Evolutionary conservation across 2,113 vertebrate species (phyloP).

Genomic region (Syngnathus floridae): DNA sequence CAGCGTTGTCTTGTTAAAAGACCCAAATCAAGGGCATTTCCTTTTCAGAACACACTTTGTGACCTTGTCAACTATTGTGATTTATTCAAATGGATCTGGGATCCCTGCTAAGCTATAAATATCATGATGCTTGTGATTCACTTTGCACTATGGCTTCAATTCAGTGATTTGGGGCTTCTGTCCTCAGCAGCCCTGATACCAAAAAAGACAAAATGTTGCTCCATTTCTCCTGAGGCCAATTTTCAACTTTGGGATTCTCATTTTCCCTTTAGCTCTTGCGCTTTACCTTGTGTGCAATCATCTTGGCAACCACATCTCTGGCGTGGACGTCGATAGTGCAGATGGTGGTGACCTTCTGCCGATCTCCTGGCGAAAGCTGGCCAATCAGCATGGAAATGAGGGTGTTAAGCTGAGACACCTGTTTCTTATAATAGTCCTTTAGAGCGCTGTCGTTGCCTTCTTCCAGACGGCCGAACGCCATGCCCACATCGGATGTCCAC

Average conservation of each 20-base stretch:
- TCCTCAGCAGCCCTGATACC: neutral
- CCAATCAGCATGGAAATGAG: conserved; percentile 89
- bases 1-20: neutral
- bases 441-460: conserved; percentile 88
- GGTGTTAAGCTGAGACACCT: conserved; percentile 87
- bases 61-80: neutral
- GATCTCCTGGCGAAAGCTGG: conserved; percentile 81
- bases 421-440: conserved; percentile 91
- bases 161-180: neutral
- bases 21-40: neutral
- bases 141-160: neutral
- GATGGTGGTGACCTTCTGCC: conserved; percentile 96
- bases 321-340: conserved; percentile 96
- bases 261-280: neutral
- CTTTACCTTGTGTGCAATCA: conserved; percentile 86
- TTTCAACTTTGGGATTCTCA: no score
- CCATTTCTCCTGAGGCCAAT: no score
- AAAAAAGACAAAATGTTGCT: no score
- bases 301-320: conserved; percentile 89
- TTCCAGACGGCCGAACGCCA: conserved; percentile 85
- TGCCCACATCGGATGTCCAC: conserved; percentile 89
- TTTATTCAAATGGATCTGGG: neutral
- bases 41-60: neutral
- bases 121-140: neutral
- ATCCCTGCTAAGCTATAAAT: neutral